phyloP scores from a whole-genome alignment of 1,140 invertebrate species.

The Reticulitermes speratus region DNA sequence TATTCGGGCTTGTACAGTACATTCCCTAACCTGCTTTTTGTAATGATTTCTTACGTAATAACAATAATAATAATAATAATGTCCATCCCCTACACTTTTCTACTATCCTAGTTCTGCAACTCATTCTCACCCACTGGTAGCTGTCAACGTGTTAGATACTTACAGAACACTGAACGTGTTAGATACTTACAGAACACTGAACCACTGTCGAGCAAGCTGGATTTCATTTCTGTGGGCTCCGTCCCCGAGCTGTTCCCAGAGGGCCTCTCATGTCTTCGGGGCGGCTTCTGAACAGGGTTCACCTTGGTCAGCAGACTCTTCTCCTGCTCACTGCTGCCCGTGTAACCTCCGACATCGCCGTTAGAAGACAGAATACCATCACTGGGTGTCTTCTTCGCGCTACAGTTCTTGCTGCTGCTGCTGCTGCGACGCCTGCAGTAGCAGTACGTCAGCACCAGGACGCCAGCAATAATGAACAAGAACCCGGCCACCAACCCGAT shows the following conservation, averaged over 20 bases:
- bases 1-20: no score
- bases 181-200: conserved; percentile 67
- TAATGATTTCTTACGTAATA: no score
- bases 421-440: conserved; percentile 56
- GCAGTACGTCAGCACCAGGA: conserved; percentile 64
- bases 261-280: conserved; percentile 63
- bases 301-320: conserved; percentile 77
- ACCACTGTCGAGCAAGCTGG: conserved; percentile 68
- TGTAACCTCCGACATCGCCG: conserved; percentile 48
- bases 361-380: conserved; percentile 38
- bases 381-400: conserved; percentile 1
- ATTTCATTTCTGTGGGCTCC: conserved; percentile 75
- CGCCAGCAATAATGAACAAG: conserved; percentile 58
- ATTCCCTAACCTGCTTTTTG: no score
- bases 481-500: conserved; percentile 44
- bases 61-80: no score
- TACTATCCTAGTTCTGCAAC: no score
- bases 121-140: no score
- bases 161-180: conserved; percentile 64
- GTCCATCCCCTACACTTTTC: no score
- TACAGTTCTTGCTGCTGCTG: conserved; percentile 55
- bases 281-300: conserved; percentile 77
- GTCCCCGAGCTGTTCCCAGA: conserved; percentile 66
- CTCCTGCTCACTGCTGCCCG: conserved; percentile 71
- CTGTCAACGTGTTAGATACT: conserved; percentile 44